Evolutionary conservation across 1,140 invertebrate genomes (phyloP).

Genomic region (Littorina saxatilis): DNA sequence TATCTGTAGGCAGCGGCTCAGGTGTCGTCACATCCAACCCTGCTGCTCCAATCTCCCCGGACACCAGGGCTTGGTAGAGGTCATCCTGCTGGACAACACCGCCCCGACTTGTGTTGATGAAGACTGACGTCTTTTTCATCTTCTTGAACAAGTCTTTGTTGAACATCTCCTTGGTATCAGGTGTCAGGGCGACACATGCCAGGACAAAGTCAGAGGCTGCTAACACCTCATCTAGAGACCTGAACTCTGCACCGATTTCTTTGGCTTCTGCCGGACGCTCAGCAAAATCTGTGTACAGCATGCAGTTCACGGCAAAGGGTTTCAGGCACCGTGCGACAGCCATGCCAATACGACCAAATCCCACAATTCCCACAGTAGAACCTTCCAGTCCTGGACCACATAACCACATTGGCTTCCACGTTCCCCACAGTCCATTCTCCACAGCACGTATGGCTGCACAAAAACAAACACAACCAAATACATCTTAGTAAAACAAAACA

Average conservation of each 20-base stretch:
- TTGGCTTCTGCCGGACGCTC: conserved; percentile 79
- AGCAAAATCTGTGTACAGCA: conserved; percentile 84
- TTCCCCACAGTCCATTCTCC: conserved; percentile 73
- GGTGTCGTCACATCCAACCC: conserved; percentile 95
- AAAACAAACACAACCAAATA: conserved; percentile 36
- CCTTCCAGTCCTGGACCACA: conserved; percentile 88
- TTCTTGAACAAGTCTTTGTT: conserved; percentile 66
- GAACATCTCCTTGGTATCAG: conserved; percentile 69
- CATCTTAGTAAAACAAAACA: too few species aligned
- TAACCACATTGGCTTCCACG: conserved; percentile 93
- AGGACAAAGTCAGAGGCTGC: conserved; percentile 73
- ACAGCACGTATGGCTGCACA: conserved; percentile 66
- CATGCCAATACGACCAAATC: conserved; percentile 84
- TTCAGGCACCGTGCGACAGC: conserved; percentile 82
- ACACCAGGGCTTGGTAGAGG: conserved; percentile 59
- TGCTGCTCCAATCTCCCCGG: conserved; percentile 86
- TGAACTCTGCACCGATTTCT: conserved; percentile 82
- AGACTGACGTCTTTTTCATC: conserved; percentile 74
- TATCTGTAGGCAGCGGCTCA: conserved; percentile 90
- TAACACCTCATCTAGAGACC: conserved; percentile 77
- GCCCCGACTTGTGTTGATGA: conserved; percentile 75
- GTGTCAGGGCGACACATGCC: conserved; percentile 69
- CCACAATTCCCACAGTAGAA: conserved; percentile 90
- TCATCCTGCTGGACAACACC: conserved; percentile 73
- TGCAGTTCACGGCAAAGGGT: conserved; percentile 83